A percentile compares a stretch with the other conserved stretches of the same genome.
Evolutionary conservation across 1,140 invertebrate genomes (phyloP).

Genomic region (Eriocheir sinensis): DNA sequence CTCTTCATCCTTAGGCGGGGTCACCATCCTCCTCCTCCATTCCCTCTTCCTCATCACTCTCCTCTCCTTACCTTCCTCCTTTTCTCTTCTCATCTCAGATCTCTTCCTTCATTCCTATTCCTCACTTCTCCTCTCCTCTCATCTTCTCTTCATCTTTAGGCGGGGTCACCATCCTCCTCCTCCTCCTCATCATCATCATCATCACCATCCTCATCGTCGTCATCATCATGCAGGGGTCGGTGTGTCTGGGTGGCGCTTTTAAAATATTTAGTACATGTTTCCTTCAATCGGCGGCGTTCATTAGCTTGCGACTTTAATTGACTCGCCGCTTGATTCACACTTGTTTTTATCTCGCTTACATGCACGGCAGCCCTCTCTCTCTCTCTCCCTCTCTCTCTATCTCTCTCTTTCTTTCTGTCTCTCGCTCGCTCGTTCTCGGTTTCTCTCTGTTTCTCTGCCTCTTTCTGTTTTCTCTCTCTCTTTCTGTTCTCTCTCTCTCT

Average conservation of each 20-base stretch:
- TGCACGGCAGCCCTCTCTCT: neutral
- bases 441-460: too few relatives aligned
- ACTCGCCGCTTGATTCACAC: neutral
- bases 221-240: neutral
- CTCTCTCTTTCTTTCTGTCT: too few relatives aligned
- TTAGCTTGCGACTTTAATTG: slow-evolving; percentile 10
- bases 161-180: neutral
- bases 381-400: too few relatives aligned
- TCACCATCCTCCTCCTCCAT: too few relatives aligned
- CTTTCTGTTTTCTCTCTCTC: too few relatives aligned
- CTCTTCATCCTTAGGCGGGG: too few relatives aligned
- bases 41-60: neutral
- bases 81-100: too few relatives aligned
- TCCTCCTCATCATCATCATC: neutral
- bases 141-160: neutral
- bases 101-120: too few relatives aligned
- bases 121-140: neutral
- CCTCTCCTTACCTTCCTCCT: neutral
- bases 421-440: too few relatives aligned
- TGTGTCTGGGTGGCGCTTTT: neutral
- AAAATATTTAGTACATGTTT: neutral
- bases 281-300: neutral
- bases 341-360: slow-evolving; percentile 17
- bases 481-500: too few relatives aligned
- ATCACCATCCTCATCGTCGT: neutral